Conservation (phyloP, 2,797 vertebrate genomes). For the Poecilia wingei region DNA sequence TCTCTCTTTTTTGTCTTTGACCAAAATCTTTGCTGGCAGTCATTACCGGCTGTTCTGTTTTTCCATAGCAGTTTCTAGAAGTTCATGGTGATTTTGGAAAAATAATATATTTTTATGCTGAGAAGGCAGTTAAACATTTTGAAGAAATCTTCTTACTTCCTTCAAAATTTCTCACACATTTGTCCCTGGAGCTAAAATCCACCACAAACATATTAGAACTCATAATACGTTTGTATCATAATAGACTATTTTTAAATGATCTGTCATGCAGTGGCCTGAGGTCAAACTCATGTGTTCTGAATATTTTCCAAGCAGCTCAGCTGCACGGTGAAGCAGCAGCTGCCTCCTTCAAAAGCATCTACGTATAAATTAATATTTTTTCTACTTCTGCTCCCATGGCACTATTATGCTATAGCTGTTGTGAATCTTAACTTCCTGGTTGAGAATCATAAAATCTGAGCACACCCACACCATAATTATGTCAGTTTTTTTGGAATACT, state of each 20-base stretch:
- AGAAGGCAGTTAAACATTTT: neutral
- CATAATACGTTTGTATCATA: neutral
- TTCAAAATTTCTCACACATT: neutral
- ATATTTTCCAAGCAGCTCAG: constrained; percentile 4
- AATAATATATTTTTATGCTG: neutral
- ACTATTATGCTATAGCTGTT: neutral
- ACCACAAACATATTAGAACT: neutral
- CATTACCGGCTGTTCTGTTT: neutral
- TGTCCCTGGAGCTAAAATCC: neutral
- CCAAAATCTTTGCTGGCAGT: neutral
- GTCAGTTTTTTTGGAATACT: too few species aligned
- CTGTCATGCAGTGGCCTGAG: neutral
- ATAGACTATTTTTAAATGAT: neutral
- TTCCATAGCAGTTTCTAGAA: neutral
- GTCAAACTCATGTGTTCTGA: constrained; percentile 6
- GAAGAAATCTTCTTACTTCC: neutral
- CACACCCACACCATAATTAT: too few species aligned
- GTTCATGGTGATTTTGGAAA: neutral
- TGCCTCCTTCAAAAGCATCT: neutral
- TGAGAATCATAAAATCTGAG: neutral
- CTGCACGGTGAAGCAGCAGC: constrained; percentile 1
- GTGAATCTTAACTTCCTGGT: neutral
- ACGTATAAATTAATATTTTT: neutral
- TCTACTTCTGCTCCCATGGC: neutral
- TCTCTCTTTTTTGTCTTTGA: neutral